phyloP scores from a whole-genome alignment of 1,140 invertebrate species.

The Goniozus legneri region DNA sequence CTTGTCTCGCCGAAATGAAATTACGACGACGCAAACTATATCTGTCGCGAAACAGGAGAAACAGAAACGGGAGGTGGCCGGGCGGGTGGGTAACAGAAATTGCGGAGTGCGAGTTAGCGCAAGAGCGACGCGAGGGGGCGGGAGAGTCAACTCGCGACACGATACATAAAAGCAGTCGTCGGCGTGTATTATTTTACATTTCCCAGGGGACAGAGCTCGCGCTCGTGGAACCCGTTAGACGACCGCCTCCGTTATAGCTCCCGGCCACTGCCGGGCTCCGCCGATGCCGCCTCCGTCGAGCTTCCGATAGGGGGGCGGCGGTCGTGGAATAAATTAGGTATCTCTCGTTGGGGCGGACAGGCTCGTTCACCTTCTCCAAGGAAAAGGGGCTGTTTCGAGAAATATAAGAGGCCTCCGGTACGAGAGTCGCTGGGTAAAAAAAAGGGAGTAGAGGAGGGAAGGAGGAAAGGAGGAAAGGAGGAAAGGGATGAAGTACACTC shows the following conservation, averaged over 20 bases:
- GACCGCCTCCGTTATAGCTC: background rate
- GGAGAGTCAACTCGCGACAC: slow-evolving; percentile 21
- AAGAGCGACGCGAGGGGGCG: slow-evolving; percentile 13
- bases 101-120: slow-evolving; percentile 18
- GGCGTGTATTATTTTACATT: slow-evolving; percentile 45
- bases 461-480: slow-evolving; percentile 12
- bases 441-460: slow-evolving; percentile 15
- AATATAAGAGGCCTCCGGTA: slow-evolving; percentile 16
- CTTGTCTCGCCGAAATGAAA: slow-evolving; percentile 32
- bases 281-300: slow-evolving; percentile 6
- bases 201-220: slow-evolving; percentile 25
- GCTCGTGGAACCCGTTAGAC: slow-evolving; percentile 1
- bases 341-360: slow-evolving; percentile 22
- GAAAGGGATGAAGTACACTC: no score
- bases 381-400: slow-evolving; percentile 21
- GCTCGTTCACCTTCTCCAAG: slow-evolving; percentile 18
- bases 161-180: slow-evolving; percentile 31
- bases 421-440: slow-evolving; percentile 20
- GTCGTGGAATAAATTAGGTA: slow-evolving; percentile 41
- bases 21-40: slow-evolving; percentile 28
- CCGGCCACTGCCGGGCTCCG: slow-evolving; percentile 5
- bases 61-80: no score
- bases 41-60: no score
- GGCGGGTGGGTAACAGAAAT: slow-evolving; percentile 19
- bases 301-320: slow-evolving; percentile 20